Conservation (phyloP, 2,888 invertebrate species). For the Trilocha varians region DNA sequence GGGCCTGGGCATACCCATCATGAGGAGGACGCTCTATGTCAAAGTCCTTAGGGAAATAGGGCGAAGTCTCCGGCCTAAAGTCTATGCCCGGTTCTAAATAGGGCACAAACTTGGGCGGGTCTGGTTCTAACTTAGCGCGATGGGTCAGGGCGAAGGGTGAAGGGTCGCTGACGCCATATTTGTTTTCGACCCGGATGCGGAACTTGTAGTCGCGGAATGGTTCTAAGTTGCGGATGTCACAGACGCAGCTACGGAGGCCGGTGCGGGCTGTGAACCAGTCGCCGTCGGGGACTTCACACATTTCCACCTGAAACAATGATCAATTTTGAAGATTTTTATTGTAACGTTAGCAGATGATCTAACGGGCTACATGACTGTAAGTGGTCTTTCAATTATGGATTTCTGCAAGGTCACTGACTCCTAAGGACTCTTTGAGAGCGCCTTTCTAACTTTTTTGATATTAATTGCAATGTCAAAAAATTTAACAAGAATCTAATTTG, state of each 20-base stretch:
- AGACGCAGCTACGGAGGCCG: slow-evolving; percentile 89
- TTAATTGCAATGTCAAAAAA: too few species aligned
- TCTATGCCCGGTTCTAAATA: slow-evolving; percentile 86
- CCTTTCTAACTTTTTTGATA: too few species aligned
- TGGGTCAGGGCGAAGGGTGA: slow-evolving; percentile 91
- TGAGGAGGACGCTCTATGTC: slow-evolving; percentile 92
- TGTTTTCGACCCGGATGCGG: slow-evolving; percentile 96
- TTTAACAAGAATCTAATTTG: too few species aligned
- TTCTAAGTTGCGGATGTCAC: slow-evolving; percentile 90
- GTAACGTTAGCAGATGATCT: too few species aligned
- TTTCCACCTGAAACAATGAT: slow-evolving; percentile 87
- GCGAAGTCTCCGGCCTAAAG: slow-evolving; percentile 87
- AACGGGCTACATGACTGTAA: too few species aligned
- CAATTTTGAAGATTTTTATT: too few species aligned
- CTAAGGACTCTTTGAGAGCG: too few species aligned
- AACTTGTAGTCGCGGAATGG: slow-evolving; percentile 97
- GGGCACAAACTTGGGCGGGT: slow-evolving; percentile 84
- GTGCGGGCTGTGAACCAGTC: slow-evolving; percentile 93
- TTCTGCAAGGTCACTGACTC: too few species aligned
- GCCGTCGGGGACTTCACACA: slow-evolving; percentile 91
- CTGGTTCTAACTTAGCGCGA: slow-evolving; percentile 83
- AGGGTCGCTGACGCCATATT: slow-evolving; percentile 96
- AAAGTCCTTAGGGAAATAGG: slow-evolving; percentile 92
- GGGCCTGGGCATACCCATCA: slow-evolving; percentile 87
- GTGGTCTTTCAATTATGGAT: too few species aligned